A percentile compares a stretch with the other conserved stretches of the same genome.
Conservation (phyloP, 2,113 vertebrate genomes). For the Enhydra lutris region DNA sequence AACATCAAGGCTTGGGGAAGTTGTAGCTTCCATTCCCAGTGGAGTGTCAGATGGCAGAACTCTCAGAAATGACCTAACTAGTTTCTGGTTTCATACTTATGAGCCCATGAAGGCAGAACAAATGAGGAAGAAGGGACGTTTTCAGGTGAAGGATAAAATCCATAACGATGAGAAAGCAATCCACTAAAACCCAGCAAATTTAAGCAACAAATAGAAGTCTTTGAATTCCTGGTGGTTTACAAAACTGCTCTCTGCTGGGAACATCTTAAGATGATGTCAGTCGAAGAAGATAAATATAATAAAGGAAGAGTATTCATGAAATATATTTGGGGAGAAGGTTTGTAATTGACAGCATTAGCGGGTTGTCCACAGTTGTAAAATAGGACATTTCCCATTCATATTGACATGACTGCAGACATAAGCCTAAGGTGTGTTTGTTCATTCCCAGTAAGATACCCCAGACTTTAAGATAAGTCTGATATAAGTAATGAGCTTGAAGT, state of each 20-base stretch:
- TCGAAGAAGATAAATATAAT: background rate
- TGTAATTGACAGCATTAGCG: background rate
- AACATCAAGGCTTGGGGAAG: background rate
- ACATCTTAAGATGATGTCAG: slow-evolving; percentile 9
- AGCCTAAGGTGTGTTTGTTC: background rate
- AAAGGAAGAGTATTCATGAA: background rate
- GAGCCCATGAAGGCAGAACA: background rate
- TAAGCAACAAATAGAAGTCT: background rate
- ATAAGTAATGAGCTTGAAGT: background rate
- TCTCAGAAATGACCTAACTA: background rate
- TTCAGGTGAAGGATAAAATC: background rate
- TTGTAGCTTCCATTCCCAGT: background rate
- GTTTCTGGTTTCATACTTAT: background rate
- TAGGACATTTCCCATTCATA: background rate
- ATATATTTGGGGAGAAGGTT: background rate
- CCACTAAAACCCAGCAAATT: background rate
- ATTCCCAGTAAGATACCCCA: background rate
- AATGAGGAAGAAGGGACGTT: background rate
- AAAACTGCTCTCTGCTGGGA: background rate
- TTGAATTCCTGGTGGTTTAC: background rate
- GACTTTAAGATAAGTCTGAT: background rate
- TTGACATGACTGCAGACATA: background rate
- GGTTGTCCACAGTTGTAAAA: background rate
- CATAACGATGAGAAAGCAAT: background rate
- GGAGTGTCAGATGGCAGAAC: background rate